A percentile compares a stretch with the other conserved stretches of the same genome.
These are phyloP conservation scores for Rhinoptilus africanus DNA, from an alignment of 2,113 vertebrate species.

Conservation along the genomic window DNA sequence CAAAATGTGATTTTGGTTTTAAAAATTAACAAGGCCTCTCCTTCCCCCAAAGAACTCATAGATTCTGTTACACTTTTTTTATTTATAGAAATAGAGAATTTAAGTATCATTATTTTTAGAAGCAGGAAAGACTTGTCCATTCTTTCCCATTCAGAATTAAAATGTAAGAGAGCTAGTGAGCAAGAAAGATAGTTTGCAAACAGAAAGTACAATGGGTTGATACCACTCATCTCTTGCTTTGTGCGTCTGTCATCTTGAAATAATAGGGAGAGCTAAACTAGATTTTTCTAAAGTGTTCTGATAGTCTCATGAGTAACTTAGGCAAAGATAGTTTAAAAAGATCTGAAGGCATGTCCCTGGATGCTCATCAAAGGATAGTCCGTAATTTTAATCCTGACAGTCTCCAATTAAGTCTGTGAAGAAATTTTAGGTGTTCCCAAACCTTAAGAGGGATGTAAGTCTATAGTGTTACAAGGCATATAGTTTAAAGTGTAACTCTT, in stretches of 20 bases:
- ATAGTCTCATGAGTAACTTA: background rate
- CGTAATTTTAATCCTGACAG: background rate
- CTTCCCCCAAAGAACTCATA: background rate
- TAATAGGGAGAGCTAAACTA: background rate
- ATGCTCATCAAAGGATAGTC: background rate
- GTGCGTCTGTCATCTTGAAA: background rate
- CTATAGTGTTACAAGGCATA: background rate
- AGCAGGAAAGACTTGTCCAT: background rate
- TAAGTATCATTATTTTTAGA: background rate
- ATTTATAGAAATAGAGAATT: background rate
- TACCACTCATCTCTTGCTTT: background rate
- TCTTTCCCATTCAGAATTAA: background rate
- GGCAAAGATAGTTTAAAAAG: background rate
- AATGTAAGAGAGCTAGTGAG: background rate
- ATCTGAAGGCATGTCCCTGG: background rate
- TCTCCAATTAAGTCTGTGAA: background rate
- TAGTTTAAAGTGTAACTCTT: background rate
- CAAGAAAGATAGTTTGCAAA: background rate
- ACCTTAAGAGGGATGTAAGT: background rate
- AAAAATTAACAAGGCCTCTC: background rate
- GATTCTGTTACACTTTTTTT: background rate
- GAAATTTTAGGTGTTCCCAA: background rate
- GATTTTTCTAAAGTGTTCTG: background rate
- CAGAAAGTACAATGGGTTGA: background rate
- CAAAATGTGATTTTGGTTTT: background rate